Evolutionary conservation across 53 echinoderm and acorn worm genomes (phyloP).

Genomic region (Arbacia lixula): DNA sequence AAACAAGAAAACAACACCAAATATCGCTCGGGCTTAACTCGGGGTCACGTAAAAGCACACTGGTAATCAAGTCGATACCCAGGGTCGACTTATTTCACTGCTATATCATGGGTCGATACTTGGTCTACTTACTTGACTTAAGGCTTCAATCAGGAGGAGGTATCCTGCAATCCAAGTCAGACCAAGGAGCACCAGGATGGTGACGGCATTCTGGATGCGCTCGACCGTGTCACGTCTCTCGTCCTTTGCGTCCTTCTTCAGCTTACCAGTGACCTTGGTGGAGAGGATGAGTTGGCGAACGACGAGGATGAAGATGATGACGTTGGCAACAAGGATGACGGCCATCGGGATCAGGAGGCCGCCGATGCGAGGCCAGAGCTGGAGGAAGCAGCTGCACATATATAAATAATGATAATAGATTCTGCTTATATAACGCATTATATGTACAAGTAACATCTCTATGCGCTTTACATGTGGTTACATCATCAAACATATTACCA

Average conservation of each 20-base stretch:
- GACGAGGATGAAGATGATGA: slow-evolving; percentile 31
- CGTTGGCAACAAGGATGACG: slow-evolving; percentile 3
- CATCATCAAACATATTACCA: no score
- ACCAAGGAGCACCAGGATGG: slow-evolving; percentile 29
- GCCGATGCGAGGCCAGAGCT: slow-evolving; percentile 31
- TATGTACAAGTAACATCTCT: no score
- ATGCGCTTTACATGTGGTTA: no score
- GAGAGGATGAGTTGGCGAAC: slow-evolving; percentile 13
- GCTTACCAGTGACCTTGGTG: slow-evolving; percentile 3
- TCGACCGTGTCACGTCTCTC: slow-evolving; percentile 21
- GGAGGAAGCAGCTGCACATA: slow-evolving; percentile 27
- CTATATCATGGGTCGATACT: no score
- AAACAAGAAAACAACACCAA: no score
- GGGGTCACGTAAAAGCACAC: no score
- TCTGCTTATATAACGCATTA: no score
- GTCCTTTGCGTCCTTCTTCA: slow-evolving; percentile 13
- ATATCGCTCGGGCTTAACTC: no score
- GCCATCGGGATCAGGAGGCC: slow-evolving; percentile 34
- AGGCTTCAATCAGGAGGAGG: background rate
- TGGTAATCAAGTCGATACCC: no score
- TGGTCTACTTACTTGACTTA: slow-evolving; percentile 3
- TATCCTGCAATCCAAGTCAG: slow-evolving; percentile 36
- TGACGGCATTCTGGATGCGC: slow-evolving; percentile 32
- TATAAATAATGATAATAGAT: no score
- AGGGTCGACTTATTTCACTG: no score